Conservation (phyloP, 2,888 invertebrate genomes). For the Pseudococcus longispinus region DNA sequence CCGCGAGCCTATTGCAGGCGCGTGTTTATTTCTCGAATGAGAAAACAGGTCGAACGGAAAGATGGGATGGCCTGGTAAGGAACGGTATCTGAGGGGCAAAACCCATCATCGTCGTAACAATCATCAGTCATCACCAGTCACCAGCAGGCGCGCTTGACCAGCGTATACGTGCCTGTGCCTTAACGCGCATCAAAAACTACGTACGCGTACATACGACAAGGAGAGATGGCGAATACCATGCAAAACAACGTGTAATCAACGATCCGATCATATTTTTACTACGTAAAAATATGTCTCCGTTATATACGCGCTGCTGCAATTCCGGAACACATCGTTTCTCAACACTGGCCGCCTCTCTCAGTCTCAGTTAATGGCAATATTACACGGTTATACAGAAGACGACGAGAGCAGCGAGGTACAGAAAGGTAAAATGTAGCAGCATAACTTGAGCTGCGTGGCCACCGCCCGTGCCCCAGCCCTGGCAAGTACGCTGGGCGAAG, state of each 20-base stretch:
- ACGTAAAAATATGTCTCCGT: neutral
- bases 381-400: neutral
- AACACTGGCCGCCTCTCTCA: neutral
- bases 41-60: neutral
- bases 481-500: neutral
- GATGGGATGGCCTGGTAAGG: neutral
- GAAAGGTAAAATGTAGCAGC: neutral
- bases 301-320: neutral
- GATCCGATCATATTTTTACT: conserved; percentile 10
- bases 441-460: neutral
- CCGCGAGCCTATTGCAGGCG: no score
- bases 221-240: conserved; percentile 6
- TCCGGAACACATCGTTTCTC: conserved; percentile 9
- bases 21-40: neutral
- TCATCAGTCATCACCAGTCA: no score
- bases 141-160: neutral
- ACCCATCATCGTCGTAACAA: neutral
- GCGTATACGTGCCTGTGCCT: neutral
- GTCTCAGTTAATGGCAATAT: neutral
- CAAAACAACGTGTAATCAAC: neutral
- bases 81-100: neutral
- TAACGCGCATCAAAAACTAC: neutral
- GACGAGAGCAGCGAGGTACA: neutral
- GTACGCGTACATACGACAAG: neutral
- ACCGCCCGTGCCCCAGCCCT: neutral